Evolutionary conservation across 2,797 vertebrate genomes (phyloP).

Genomic region (Allobates femoralis): DNA sequence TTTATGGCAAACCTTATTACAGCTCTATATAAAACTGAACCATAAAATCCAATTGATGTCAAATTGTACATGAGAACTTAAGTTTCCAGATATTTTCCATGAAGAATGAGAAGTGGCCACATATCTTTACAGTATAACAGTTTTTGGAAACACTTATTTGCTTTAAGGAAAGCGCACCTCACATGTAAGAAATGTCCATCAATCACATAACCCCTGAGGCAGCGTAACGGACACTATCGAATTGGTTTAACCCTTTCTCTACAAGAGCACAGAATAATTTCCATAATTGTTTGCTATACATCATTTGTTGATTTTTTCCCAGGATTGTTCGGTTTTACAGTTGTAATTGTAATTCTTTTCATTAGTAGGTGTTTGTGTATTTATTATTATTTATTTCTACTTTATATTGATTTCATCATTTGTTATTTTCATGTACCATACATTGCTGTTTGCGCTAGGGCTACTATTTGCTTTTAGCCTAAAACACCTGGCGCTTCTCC

Average conservation of each 20-base stretch:
- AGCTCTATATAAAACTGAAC: too few relatives aligned
- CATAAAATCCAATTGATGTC: not conserved
- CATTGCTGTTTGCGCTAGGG: too few relatives aligned
- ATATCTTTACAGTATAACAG: not conserved
- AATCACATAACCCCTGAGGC: not conserved
- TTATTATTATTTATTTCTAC: too few relatives aligned
- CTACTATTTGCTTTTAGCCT: too few relatives aligned
- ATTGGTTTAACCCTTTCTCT: not conserved
- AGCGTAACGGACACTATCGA: not conserved
- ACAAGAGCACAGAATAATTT: not conserved
- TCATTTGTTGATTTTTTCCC: not conserved
- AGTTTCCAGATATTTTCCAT: not conserved
- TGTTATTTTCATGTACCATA: too few relatives aligned
- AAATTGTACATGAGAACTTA: not conserved
- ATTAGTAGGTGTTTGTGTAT: too few relatives aligned
- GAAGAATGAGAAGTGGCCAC: not conserved
- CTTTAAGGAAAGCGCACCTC: not conserved
- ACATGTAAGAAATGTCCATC: not conserved
- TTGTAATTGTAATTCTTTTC: too few relatives aligned
- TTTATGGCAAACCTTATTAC: too few relatives aligned
- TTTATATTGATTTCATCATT: too few relatives aligned
- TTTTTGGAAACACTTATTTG: not conserved
- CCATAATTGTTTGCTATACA: not conserved
- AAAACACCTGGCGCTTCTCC: too few relatives aligned
- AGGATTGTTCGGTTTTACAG: too few relatives aligned